Conservation (phyloP, 2,888 invertebrate genomes). For the Agrochola macilenta region DNA sequence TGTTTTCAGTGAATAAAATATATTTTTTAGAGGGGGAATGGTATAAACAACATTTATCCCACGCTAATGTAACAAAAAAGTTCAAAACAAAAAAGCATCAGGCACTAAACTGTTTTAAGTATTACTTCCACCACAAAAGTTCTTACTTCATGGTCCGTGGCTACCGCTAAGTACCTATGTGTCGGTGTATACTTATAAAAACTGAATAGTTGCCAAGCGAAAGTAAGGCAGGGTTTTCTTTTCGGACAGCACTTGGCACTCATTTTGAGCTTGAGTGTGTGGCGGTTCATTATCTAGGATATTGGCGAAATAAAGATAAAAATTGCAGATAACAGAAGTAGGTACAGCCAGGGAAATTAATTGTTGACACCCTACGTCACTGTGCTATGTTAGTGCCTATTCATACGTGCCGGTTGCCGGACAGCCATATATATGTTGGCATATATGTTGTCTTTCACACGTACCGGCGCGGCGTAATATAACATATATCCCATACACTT, state of each 20-base stretch:
- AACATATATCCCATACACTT: too few relatives aligned
- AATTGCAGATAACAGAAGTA: not conserved
- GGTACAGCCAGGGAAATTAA: not conserved
- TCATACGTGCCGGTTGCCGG: too few relatives aligned
- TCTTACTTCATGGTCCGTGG: conserved; percentile 2
- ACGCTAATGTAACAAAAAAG: not conserved
- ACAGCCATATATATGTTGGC: too few relatives aligned
- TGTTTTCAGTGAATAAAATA: too few relatives aligned
- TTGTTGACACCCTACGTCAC: not conserved
- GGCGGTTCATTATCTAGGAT: conserved; percentile 33
- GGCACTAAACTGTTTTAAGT: conserved; percentile 8
- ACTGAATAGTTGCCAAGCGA: conserved; percentile 49
- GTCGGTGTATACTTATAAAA: conserved; percentile 39
- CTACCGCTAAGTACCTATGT: conserved; percentile 33
- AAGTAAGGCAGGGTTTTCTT: conserved; percentile 23
- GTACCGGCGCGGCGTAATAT: too few relatives aligned
- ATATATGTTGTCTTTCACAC: too few relatives aligned
- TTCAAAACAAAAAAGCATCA: conserved; percentile 21
- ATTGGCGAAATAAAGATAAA: conserved; percentile 8
- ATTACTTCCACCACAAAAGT: conserved; percentile 27
- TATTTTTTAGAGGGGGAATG: too few relatives aligned
- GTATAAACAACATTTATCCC: too few relatives aligned
- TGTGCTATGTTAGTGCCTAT: not conserved
- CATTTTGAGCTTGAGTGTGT: conserved; percentile 37
- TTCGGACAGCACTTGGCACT: conserved; percentile 43